phyloP scores from a whole-genome alignment of 2,888 invertebrate genomes.

The Celastrina argiolus region DNA sequence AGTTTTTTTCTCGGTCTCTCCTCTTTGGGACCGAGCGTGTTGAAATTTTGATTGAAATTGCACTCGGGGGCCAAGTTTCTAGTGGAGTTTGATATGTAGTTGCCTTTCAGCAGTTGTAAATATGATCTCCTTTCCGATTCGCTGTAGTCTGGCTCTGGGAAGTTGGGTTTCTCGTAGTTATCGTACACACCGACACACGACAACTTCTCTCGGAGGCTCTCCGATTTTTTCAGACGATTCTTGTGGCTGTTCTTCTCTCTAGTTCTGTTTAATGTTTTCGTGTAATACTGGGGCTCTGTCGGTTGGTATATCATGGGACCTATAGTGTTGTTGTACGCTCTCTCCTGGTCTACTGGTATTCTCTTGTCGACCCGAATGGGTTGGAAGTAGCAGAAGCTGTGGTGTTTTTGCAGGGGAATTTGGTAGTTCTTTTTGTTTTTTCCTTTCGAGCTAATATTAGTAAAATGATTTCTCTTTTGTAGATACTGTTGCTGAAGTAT shows the following conservation, averaged over 20 bases:
- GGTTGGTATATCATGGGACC: slow-evolving; percentile 71
- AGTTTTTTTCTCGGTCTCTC: slow-evolving; percentile 71
- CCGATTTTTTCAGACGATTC: slow-evolving; percentile 70
- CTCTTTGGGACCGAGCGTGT: slow-evolving; percentile 60
- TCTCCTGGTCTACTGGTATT: slow-evolving; percentile 65
- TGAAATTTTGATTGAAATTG: slow-evolving; percentile 55
- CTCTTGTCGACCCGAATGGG: slow-evolving; percentile 80
- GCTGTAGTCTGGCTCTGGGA: slow-evolving; percentile 66
- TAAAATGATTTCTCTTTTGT: slow-evolving; percentile 76
- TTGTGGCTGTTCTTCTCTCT: slow-evolving; percentile 69
- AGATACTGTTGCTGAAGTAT: slow-evolving; percentile 76
- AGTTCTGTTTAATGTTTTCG: slow-evolving; percentile 70
- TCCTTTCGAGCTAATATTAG: slow-evolving; percentile 70
- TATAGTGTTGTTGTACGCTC: slow-evolving; percentile 67
- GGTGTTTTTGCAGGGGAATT: slow-evolving; percentile 81
- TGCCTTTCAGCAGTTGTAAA: slow-evolving; percentile 66
- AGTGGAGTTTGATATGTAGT: slow-evolving; percentile 72
- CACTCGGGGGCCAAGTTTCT: slow-evolving; percentile 63
- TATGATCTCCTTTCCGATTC: slow-evolving; percentile 68
- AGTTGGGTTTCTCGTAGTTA: slow-evolving; percentile 68
- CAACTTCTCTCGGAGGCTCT: slow-evolving; percentile 69
- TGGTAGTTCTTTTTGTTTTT: slow-evolving; percentile 80
- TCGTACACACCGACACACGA: slow-evolving; percentile 73
- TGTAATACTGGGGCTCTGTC: slow-evolving; percentile 62
- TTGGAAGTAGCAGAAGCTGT: slow-evolving; percentile 82